Base-by-base conservation (phyloP, 2,113 vertebrate genomes). In the Thryonomys swinderianus region DNA sequence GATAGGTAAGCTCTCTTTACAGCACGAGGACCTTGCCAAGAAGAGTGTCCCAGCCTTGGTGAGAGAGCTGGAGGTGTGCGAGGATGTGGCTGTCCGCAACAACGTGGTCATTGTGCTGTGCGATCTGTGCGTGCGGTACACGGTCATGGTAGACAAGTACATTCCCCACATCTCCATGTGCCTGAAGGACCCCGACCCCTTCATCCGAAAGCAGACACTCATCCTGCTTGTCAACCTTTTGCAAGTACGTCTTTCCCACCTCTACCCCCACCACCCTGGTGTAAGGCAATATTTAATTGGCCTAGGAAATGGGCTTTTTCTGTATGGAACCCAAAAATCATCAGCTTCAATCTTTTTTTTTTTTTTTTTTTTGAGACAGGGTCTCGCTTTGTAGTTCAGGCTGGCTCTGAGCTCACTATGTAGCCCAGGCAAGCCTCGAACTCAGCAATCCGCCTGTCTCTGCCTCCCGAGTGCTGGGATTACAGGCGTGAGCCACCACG, bases 141-240 rank as follows among this genome's bases (percentile, higher is more conserved):
- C 99, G 0, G 98, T 99, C 89, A 98, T 99, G 88, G 99, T 98
- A 95, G 99, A 99, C 95, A 98, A 98, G 32, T 99, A 99, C 88
- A 92, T 99, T 2, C 99, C 99, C 86, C 99, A 99, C 96, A 97
- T 99, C 64, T 98, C 99, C 0, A 71, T 98, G 42, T 99, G 99
- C 91, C 98, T 99, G 42, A 98, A 98, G 51, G 99, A 99, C 96
- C 53, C 95, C 0, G 97, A 99, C 0, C 98, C 99, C 0, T 97
- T 99, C 42, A 98, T 99, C 97, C 98, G 99, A n/a, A 99, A 98
- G 98, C 99, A 99, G 95, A 99, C 99, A 0, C 98, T 99, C 53
- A 99, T 99, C 97, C 98, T 99, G 98, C 98, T 99, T 18, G 99
- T 99, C 97, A 99, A 99, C 97, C 99, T 99, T 45, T 98, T 99